A percentile compares a stretch with the other conserved stretches of the same genome.
These are phyloP conservation scores for Sogatella furcifera DNA, from an alignment of 1,140 invertebrate genomes.

Conservation along the genomic window DNA sequence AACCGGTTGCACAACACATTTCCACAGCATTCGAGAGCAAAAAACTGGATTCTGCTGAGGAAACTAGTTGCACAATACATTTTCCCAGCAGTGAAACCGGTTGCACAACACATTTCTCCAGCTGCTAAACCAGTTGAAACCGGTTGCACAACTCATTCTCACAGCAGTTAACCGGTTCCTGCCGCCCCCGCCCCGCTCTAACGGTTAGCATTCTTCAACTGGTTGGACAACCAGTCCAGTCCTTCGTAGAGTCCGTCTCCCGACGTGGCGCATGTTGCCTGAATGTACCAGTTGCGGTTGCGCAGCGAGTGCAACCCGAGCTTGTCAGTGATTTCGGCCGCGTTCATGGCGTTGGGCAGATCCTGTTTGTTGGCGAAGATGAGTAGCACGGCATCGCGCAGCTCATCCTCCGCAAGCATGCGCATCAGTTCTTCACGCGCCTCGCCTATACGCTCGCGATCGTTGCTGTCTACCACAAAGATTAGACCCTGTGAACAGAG, in stretches of 20 bases:
- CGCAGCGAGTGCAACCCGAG: slow-evolving; percentile 41
- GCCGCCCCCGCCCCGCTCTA: slow-evolving; percentile 3
- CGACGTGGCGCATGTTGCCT: slow-evolving; percentile 95
- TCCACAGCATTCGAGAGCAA: too few relatives aligned
- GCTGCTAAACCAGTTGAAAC: neutral
- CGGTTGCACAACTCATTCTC: neutral
- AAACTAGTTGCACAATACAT: too few relatives aligned
- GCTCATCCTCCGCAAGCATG: slow-evolving; percentile 93
- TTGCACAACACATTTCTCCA: too few relatives aligned
- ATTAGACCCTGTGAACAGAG: slow-evolving; percentile 74
- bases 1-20: too few relatives aligned
- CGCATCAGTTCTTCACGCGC: slow-evolving; percentile 90
- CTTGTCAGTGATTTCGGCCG: slow-evolving; percentile 93
- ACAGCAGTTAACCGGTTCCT: too few relatives aligned
- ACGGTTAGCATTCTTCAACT: slow-evolving; percentile 43
- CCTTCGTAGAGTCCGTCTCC: slow-evolving; percentile 96
- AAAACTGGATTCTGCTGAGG: too few relatives aligned
- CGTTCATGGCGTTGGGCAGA: slow-evolving; percentile 95
- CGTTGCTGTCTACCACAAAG: slow-evolving; percentile 96
- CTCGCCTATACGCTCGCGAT: slow-evolving; percentile 88
- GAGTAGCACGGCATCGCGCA: slow-evolving; percentile 90
- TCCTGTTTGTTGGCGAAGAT: slow-evolving; percentile 99
- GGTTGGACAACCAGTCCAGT: slow-evolving; percentile 94
- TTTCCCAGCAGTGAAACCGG: too few relatives aligned
- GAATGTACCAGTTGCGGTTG: slow-evolving; percentile 74